phyloP scores from a whole-genome alignment of 2,888 invertebrate genomes.

The Eledona agricola region DNA sequence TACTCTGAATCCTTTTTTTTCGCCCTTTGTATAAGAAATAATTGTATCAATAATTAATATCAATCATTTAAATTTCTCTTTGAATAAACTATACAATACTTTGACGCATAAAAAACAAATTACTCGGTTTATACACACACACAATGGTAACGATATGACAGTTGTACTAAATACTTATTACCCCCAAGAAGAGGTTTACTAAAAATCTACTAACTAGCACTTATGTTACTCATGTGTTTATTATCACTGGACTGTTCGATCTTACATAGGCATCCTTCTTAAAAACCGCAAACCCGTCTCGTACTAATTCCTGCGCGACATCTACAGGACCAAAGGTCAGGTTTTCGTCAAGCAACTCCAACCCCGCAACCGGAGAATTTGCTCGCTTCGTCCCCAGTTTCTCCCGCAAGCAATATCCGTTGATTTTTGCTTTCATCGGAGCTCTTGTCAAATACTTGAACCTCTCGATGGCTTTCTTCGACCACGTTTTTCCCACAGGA shows the following conservation, averaged over 20 bases:
- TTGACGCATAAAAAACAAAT: no score
- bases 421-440: conserved; percentile 84
- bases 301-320: conserved; percentile 69
- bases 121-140: no score
- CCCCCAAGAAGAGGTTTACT: conserved; percentile 2
- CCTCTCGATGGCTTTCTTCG: conserved; percentile 69
- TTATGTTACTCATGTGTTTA: conserved; percentile 55
- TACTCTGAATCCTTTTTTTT: no score
- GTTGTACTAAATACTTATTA: conserved; percentile 10
- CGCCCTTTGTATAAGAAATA: no score
- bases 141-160: no score
- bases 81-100: no score
- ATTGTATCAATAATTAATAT: no score
- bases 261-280: conserved; percentile 51
- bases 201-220: conserved; percentile 47
- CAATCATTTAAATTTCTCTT: no score
- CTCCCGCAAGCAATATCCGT: conserved; percentile 72
- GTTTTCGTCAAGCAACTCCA: conserved; percentile 77
- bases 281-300: conserved; percentile 67
- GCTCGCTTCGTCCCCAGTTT: conserved; percentile 66
- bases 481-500: conserved; percentile 67
- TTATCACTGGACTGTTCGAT: conserved; percentile 50
- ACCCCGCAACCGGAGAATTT: conserved; percentile 78
- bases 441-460: conserved; percentile 79
- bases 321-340: no score